A percentile compares a stretch with the other conserved stretches of the same genome.
Evolutionary conservation across 2,113 vertebrate genomes (phyloP).

Genomic region (Empidonax alnorum): DNA sequence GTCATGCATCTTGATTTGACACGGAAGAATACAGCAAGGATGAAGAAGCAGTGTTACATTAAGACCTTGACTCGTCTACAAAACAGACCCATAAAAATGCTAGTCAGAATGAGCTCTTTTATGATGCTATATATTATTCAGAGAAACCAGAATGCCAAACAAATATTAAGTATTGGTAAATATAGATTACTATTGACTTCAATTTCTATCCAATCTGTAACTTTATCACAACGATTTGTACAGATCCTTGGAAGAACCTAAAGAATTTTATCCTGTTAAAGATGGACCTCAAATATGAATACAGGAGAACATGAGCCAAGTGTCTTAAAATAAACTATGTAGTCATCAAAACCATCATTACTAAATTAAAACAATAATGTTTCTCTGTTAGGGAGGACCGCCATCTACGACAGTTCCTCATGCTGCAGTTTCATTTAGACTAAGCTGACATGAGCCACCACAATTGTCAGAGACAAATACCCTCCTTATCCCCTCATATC

Average conservation of each 20-base stretch:
- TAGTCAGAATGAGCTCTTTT: background rate
- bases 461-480: background rate
- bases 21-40: background rate
- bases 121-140: fast-evolving
- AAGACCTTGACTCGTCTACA: background rate
- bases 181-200: background rate
- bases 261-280: slow-evolving; percentile 4
- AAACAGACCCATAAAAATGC: background rate
- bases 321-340: background rate
- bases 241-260: background rate
- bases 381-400: background rate
- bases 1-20: background rate
- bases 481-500: background rate
- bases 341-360: slow-evolving; percentile 8
- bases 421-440: background rate
- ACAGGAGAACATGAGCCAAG: background rate
- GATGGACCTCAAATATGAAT: background rate
- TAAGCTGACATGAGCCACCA: background rate
- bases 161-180: background rate
- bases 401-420: background rate
- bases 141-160: slow-evolving; percentile 6
- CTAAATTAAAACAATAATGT: background rate
- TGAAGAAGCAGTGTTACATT: background rate
- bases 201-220: background rate
- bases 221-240: background rate